phyloP scores from a whole-genome alignment of 1,140 invertebrate genomes.

The Lethrus apterus region DNA sequence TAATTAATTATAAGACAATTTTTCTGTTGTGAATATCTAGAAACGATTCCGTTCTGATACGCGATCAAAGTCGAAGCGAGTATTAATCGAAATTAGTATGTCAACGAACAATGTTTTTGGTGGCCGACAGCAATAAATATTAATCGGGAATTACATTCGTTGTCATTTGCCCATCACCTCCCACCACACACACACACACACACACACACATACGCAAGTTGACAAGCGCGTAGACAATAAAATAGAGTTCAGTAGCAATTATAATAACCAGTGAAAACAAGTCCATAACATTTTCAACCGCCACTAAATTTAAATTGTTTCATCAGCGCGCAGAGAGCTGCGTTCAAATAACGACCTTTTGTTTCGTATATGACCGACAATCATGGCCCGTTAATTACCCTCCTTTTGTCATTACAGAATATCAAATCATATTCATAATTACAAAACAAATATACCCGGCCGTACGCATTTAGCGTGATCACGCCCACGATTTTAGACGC shows the following conservation, averaged over 20 bases:
- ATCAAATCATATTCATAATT: conserved; percentile 44
- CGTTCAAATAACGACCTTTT: conserved; percentile 34
- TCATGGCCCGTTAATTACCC: conserved; percentile 39
- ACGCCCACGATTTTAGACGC: conserved; percentile 19
- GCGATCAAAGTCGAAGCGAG: too few species aligned
- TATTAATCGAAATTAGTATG: too few species aligned
- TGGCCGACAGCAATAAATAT: background rate
- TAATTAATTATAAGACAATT: too few species aligned
- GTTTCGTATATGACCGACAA: conserved; percentile 32
- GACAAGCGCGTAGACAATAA: conserved; percentile 4
- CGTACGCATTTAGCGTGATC: conserved; percentile 25
- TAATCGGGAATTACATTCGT: conserved; percentile 1
- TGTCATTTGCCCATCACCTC: too few species aligned
- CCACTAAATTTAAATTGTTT: conserved; percentile 41
- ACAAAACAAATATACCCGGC: conserved; percentile 38
- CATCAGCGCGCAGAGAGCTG: conserved; percentile 30
- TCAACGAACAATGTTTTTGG: too few species aligned
- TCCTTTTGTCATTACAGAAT: conserved; percentile 40
- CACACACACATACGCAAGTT: background rate
- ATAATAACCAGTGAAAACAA: conserved; percentile 12
- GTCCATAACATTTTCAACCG: conserved; percentile 28
- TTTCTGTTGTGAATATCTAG: too few species aligned
- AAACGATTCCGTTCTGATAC: too few species aligned
- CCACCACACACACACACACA: background rate
- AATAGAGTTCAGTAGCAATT: conserved; percentile 8